Conservation (phyloP, 2,888 invertebrate species). For the Eueremaeus valkanovi region DNA sequence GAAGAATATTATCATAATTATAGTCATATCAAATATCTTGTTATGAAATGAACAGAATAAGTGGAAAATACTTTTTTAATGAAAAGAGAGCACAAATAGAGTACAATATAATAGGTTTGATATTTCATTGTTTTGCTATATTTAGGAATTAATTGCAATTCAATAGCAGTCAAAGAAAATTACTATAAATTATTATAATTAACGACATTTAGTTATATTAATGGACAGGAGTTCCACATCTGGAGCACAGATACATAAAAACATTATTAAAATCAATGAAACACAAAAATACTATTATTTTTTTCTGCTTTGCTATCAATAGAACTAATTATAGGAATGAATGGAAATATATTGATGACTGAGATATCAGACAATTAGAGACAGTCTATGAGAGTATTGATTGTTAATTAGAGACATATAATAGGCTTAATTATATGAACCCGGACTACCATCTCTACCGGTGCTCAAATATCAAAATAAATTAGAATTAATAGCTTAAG, state of each 20-base stretch:
- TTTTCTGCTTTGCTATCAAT: not conserved
- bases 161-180: not conserved
- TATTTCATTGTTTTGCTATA: not conserved
- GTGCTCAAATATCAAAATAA: not conserved
- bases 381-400: not conserved
- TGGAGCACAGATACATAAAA: constrained; percentile 2
- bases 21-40: not conserved
- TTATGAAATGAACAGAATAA: too few species aligned
- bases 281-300: not conserved
- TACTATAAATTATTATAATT: not conserved
- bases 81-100: too few species aligned
- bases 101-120: not conserved
- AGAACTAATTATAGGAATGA: constrained; percentile 4
- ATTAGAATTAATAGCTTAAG: too few species aligned
- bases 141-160: constrained; percentile 10
- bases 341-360: constrained; percentile 3
- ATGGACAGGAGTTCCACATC: not conserved
- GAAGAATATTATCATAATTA: not conserved
- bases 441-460: not conserved
- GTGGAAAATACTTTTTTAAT: too few species aligned
- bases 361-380: not conserved
- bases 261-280: constrained; percentile 2
- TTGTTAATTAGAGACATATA: constrained; percentile 15
- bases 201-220: not conserved
- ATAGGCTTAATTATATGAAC: not conserved